Percentiles rank a stretch among this genome's conserved stretches.
Evolutionary conservation across 1,140 invertebrate species (phyloP).

Genomic region (Drosophila parvula): DNA sequence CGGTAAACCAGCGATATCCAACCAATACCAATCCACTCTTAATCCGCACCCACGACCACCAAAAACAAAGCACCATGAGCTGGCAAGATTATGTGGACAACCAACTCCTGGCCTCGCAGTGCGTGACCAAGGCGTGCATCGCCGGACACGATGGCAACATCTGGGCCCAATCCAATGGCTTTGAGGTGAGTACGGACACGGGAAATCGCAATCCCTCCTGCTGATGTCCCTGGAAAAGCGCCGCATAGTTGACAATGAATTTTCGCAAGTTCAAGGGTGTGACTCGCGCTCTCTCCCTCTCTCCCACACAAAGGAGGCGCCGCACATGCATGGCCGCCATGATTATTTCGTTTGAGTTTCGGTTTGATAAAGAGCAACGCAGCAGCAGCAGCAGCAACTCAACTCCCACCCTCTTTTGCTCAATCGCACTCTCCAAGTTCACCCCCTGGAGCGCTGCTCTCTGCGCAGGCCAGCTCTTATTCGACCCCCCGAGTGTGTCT

Average conservation of each 20-base stretch:
- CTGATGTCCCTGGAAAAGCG: conserved; percentile 11
- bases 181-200: conserved; percentile 89
- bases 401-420: conserved; percentile 39
- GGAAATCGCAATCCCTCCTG: conserved; percentile 6
- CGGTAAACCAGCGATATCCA: conserved; percentile 55
- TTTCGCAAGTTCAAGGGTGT: conserved; percentile 83
- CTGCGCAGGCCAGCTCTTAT: conserved; percentile 21
- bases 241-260: conserved; percentile 59
- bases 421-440: conserved; percentile 24
- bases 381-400: conserved; percentile 8
- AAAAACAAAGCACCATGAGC: conserved; percentile 88
- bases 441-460: conserved; percentile 31
- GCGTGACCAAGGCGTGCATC: conserved; percentile 96
- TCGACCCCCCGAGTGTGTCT: background rate
- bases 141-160: conserved; percentile 97
- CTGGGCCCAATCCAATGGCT: conserved; percentile 96
- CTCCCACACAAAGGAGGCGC: conserved; percentile 41
- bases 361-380: conserved; percentile 61
- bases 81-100: conserved; percentile 99
- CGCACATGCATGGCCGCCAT: conserved; percentile 61
- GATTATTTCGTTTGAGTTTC: conserved; percentile 53
- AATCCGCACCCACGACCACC: conserved; percentile 52
- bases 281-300: conserved; percentile 55
- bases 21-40: conserved; percentile 44
- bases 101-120: conserved; percentile 96